Base-by-base conservation (phyloP, 2,113 vertebrate species). In the Circaetus cinerascens region DNA sequence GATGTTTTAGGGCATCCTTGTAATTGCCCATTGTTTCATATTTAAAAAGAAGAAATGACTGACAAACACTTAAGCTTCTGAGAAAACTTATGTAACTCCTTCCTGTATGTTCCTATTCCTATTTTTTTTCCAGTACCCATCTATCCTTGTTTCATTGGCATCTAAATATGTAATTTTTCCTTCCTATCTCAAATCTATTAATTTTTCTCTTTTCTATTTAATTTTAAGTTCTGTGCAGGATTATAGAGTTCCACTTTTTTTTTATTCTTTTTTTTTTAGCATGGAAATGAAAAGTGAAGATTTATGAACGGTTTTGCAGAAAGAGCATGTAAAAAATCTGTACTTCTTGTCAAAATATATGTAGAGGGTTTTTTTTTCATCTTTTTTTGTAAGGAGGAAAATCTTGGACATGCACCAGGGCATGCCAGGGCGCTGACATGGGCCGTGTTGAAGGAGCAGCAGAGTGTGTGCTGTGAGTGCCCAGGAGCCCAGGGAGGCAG, bases 291-390 rank as follows among this genome's bases (percentile, higher is more conserved):
- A 72, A 78, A 84, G 8, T 9, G 23, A 90, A 75, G 16, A 34
- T 88, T 75, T 59, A 36, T 16, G 43, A 88, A 55, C 2, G 0
- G 18, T 60, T 91, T 80, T 77, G n/a, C 17, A 62, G 29, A 63
- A 84, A 38, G 3, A 46, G 1, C 0, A 0, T 26, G 22, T 74
- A 38, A 74, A 80, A 87, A 29, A 22, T 13, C 55, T 50, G 5
- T 53, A 11, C 5, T 50, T 55, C 26, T 6, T 56, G 13, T 23
- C 38, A 16, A 87, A 51, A 26, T 21, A 21, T 11, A 36, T 3
- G 9, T 11, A 23, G n/a, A 16, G 1, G 2, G 3, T 0, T 45
- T 4, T 1, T 38, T 53, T 68, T 53, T 29, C 3, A 12, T 29
- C 2, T 18, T 46, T 46, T 57, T 72, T 51, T 11, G 4, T 21